Base-by-base conservation (phyloP, 2,888 invertebrate genomes). In the Drosophila rellima region DNA sequence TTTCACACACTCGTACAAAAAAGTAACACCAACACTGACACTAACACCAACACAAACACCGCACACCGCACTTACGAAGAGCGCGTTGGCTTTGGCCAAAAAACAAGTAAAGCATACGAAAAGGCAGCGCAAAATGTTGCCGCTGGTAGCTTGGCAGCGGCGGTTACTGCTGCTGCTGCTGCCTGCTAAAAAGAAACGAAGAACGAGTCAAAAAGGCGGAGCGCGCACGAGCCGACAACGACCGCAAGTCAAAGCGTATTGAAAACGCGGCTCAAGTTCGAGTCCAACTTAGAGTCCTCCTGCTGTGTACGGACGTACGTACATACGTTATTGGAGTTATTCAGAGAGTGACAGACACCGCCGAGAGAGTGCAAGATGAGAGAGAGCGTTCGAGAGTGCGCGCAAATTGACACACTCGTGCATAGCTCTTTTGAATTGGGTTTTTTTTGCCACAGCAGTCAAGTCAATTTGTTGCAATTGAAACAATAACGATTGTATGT, bases 181-280 rank as follows among this genome's bases (percentile, higher is more conserved):
- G 83, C 67, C 68, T 69, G 68, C 55, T 65, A 56, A 64, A 74
- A 74, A 62, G 65, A 78, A 81, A 64, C 69, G 74, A 69, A 72
- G 75, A 76, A 74, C 79, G 59, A 69, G 65, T 67, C 72, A 65
- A 66, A 66, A 61, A 55, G 66, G 62, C 65, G 61, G 60, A 67
- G 74, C 79, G 74, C 54, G 47, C 74, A 64, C 78, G 85, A 81
- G 85, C 85, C 89, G 86, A 75, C 77, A 64, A 74, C 88, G 80
- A 85, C 90, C 88, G 82, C 85, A 88, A 89, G 90, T 85, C 82
- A 89, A 89, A 85, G 85, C 89, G 80, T 82, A 85, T 85, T 85
- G 88, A 85, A 76, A 89, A 89, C 82, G 63, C 76, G 74, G 88
- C 90, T 89, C 86, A 84, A 74, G 60, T 74, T 81, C 75, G 75